phyloP scores from a whole-genome alignment of 2,113 vertebrate genomes.

The Scophthalmus maximus region DNA sequence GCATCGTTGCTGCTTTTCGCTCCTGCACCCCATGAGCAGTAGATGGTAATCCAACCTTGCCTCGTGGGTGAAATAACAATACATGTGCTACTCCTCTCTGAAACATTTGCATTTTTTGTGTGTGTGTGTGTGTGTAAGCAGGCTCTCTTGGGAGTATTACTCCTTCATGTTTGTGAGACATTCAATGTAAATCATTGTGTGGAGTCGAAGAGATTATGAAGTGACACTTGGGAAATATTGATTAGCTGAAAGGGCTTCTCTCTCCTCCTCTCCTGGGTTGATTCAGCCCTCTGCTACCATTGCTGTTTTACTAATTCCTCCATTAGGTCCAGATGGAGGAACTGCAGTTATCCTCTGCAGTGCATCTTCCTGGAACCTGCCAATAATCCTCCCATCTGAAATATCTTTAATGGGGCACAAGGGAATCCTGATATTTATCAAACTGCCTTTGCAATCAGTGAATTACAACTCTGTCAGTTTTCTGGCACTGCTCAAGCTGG shows the following conservation, averaged over 20 bases:
- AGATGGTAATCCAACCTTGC: constrained; percentile 18
- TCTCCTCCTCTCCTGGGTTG: constrained; percentile 3
- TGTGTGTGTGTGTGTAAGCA: neutral
- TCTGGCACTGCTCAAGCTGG: neutral
- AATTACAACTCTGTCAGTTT: neutral
- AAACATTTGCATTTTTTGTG: constrained; percentile 19
- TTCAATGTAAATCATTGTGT: constrained; percentile 53
- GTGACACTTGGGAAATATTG: constrained; percentile 46
- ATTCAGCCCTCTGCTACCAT: neutral
- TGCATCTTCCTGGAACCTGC: constrained; percentile 27
- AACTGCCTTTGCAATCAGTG: neutral
- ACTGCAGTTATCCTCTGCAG: constrained; percentile 6
- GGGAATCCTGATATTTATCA: constrained; percentile 20
- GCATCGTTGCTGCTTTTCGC: constrained; percentile 23
- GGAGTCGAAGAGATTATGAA: constrained; percentile 49
- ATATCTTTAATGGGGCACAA: constrained; percentile 23
- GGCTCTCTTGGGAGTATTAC: neutral
- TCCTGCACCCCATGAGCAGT: constrained; percentile 16
- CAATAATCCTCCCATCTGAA: constrained; percentile 36
- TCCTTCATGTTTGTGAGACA: constrained; percentile 23
- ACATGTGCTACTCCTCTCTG: constrained; percentile 15
- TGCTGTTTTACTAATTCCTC: constrained; percentile 34
- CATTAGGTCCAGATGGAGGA: neutral
- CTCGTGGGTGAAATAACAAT: constrained; percentile 38
- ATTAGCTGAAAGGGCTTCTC: constrained; percentile 45